Conservation (phyloP, 1,140 invertebrate species). For the Neomicropteryx cornuta region DNA sequence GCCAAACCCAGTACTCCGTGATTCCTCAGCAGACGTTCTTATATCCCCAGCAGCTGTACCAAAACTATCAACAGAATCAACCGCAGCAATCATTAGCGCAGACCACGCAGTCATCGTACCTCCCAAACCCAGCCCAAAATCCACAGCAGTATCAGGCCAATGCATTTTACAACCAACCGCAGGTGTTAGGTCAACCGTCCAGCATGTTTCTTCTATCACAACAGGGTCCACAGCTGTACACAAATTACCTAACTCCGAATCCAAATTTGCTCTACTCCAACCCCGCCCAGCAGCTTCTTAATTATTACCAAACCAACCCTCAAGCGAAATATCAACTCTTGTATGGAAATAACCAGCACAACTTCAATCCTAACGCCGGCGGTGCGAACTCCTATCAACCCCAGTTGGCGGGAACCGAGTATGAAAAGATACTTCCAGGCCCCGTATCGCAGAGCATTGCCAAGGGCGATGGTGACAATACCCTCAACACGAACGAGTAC, state of each 20-base stretch:
- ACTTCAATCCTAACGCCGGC: slow-evolving; percentile 5
- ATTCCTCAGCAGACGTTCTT: slow-evolving; percentile 10
- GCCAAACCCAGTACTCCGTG: slow-evolving; percentile 12
- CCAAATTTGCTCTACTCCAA: slow-evolving; percentile 15
- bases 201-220: slow-evolving; percentile 29
- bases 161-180: slow-evolving; percentile 6
- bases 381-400: slow-evolving; percentile 6
- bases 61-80: slow-evolving; percentile 5
- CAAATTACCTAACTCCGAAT: slow-evolving; percentile 21
- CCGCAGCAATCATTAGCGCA: slow-evolving; percentile 3
- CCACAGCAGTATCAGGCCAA: slow-evolving; percentile 4
- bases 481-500: slow-evolving; percentile 22
- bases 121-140: slow-evolving; percentile 1
- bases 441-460: slow-evolving; percentile 17
- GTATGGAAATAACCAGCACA: slow-evolving; percentile 16
- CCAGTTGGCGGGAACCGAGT: slow-evolving; percentile 17
- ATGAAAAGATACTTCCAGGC: slow-evolving; percentile 22
- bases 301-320: slow-evolving; percentile 28
- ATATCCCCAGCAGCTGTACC: slow-evolving; percentile 4
- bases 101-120: neutral
- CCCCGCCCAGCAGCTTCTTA: slow-evolving; percentile 28
- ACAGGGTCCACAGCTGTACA: slow-evolving; percentile 23
- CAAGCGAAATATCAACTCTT: slow-evolving; percentile 28
- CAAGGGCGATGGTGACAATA: slow-evolving; percentile 25
- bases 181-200: slow-evolving; percentile 24